Base-by-base conservation (phyloP, 2,113 vertebrate genomes). In the Cheilinus undulatus region DNA sequence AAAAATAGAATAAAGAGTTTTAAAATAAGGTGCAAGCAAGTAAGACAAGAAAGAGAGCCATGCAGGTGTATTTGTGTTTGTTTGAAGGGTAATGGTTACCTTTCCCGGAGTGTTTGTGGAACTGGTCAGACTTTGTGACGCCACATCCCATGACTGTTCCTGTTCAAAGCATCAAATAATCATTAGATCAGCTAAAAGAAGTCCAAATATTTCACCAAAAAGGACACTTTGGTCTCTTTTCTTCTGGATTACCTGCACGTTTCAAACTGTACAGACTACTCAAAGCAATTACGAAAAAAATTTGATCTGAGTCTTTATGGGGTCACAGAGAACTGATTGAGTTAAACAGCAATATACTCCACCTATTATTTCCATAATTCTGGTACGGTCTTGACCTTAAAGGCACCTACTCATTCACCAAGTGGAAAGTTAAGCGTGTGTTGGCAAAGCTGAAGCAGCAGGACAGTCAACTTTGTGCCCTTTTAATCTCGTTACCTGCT, bases 101-200 rank as follows among this genome's bases (percentile, higher is more conserved):
- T 93, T 89, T 93, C 42, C 75, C 64, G 14, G 75, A 64, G 43
- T 83, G 74, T 87, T 91, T 93, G 70, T 88, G 59, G 82, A 93
- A 92, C 27, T 84, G 86, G 77, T 73, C 64, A 69, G 85, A 89
- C 86, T 92, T 94, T 51, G 93, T 70, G 76, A 93, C 93, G 11
- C 93, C 93, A 92, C 93, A 93, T 91, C 94, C 94, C 94, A 95
- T 94, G 86, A 76, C 84, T 88, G 68, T 76, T 84, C 73, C 85
- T 90, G 70, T 71, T 45, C 17, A 68, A 56, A 74, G 34, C 30
- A 73, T 17, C 59, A 62, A 64, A 56, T 12, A 63, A 65, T 52
- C 63, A 46, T 20, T n/a, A 38, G 14, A 53, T 42, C 64, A 56
- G n/a, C 7, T 2, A 11, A 64, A 30, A 49, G 40, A 1, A 19